A percentile compares a stretch with the other conserved stretches of the same genome.
phyloP scores from a whole-genome alignment of 2,797 vertebrate genomes.

The Discoglossus pictus region DNA sequence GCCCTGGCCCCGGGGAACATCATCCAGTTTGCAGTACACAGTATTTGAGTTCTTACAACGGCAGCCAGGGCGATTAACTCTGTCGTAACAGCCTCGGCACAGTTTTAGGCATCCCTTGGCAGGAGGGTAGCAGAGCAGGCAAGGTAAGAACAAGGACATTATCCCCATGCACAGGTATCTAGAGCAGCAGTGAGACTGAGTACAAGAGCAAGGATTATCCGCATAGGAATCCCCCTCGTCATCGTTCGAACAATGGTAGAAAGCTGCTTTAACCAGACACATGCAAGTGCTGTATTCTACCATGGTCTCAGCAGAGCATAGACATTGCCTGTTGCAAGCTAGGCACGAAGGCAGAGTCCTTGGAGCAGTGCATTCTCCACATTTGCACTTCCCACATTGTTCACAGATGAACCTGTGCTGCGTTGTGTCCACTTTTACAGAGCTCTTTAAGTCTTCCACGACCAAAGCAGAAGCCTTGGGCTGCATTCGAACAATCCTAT shows the following conservation, averaged over 20 bases:
- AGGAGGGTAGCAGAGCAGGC: constrained; percentile 93
- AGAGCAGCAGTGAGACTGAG: constrained; percentile 90
- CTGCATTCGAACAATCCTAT: constrained; percentile 84
- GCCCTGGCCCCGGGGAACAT: constrained; percentile 78
- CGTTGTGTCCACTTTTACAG: constrained; percentile 75
- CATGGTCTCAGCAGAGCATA: constrained; percentile 90
- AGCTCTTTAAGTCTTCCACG: constrained; percentile 79
- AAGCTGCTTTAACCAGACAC: constrained; percentile 94
- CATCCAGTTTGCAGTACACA: constrained; percentile 96
- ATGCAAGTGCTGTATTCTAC: constrained; percentile 95
- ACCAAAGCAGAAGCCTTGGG: constrained; percentile 79
- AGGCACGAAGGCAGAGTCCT: constrained; percentile 86
- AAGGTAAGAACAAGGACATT: constrained; percentile 88
- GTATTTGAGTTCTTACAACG: constrained; percentile 97
- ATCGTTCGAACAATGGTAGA: constrained; percentile 97
- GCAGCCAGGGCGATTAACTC: constrained; percentile 86
- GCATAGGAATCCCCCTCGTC: constrained; percentile 91
- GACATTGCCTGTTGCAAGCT: constrained; percentile 89
- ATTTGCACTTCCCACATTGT: constrained; percentile 94
- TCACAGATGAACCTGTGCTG: constrained; percentile 94
- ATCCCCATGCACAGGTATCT: constrained; percentile 95
- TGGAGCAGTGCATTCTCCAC: constrained; percentile 87
- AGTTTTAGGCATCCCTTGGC: constrained; percentile 88
- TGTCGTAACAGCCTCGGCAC: constrained; percentile 87
- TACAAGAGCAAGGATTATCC: constrained; percentile 93